Evolutionary conservation across 2,113 vertebrate genomes (phyloP), one percentile per base, ranked within the genome.

Genomic region (Nothobranchius kuhntae): DNA sequence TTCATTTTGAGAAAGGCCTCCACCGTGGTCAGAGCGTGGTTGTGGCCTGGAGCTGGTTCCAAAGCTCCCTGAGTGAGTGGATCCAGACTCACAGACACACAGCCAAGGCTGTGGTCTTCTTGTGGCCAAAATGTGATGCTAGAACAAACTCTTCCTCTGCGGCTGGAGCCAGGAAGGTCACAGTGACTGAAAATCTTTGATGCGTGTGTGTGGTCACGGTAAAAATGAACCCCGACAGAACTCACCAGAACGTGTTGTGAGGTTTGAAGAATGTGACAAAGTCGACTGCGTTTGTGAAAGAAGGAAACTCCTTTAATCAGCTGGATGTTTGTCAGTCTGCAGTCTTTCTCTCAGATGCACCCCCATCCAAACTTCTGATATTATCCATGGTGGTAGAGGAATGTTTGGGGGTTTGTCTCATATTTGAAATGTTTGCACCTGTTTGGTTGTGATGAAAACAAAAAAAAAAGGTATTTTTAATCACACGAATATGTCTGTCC

Each of bases 151-250:
- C 61, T 66, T 68, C 48, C 71, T 65, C 76, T 59, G 62, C 26
- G 54, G 60, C 52, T 71, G 57, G 71, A 55, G 58, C 30, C 24
- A 60, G 36, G 40, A 71, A 68, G 82, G 76, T 82, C 74, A 62
- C 50, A n/a, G n/a, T 24, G 65, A 73, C 70, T 58, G 75, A 65
- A 66, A 71, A 60, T 53, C 13, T 70, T 72, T 74, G 14, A 47
- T 75, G 66, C 13, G 10, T 62, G 82, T 77, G 85, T 82, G 84
- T 86, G 87, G 84, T 87, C 81, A 42, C 55, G 46, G 61, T 51
- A 56, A 54, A 67, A 51, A 78, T 54, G 5, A n/a, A 21, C 36
- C 44, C 51, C 52, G 62, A 66, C 35, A 3, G 51, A 51, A 8
- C 53, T 42, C 57, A 61, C 26, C 48, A 77, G 58, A 59, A 50